Percentiles rank a stretch among this genome's conserved stretches.
These are phyloP conservation scores for Copidosoma floridanum DNA, from an alignment of 1,140 invertebrate genomes.

Conservation along the genomic window DNA sequence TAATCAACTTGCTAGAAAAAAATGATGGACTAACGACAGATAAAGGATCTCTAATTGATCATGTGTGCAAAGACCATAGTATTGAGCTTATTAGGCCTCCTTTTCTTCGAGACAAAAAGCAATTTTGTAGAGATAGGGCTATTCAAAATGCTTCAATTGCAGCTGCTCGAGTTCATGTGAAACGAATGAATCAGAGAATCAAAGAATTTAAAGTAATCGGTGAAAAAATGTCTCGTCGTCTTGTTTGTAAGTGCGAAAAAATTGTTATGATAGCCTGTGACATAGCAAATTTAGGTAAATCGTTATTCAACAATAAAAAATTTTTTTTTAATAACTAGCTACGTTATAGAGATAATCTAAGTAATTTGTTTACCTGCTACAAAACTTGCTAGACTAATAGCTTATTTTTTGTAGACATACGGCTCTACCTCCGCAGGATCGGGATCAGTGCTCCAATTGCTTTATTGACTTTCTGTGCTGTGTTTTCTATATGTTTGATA, in stretches of 20 bases:
- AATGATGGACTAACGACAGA: conserved; percentile 32
- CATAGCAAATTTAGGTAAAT: conserved; percentile 22
- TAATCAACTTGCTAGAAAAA: conserved; percentile 16
- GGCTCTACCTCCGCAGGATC: no score
- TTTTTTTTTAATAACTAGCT: no score
- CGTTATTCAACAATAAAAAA: conserved; percentile 17
- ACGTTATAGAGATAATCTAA: no score
- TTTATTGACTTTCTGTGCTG: no score
- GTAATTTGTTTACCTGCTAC: no score
- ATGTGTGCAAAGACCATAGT: conserved; percentile 27
- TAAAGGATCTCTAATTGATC: conserved; percentile 34
- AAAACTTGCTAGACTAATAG: no score
- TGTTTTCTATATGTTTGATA: conserved; percentile 26
- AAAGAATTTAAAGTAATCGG: conserved; percentile 28
- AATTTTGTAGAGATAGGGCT: conserved; percentile 33
- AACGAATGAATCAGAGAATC: conserved; percentile 31
- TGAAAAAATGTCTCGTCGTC: conserved; percentile 11
- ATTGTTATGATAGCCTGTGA: conserved; percentile 21
- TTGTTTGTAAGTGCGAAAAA: conserved; percentile 12
- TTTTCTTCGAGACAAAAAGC: conserved; percentile 30
- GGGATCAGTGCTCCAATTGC: no score
- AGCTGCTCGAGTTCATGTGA: conserved; percentile 28
- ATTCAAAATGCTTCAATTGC: conserved; percentile 32
- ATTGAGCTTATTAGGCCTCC: conserved; percentile 30
- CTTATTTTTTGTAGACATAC: no score